Conservation (phyloP, 1,140 invertebrate species). For the Alviniconcha marisindica region DNA sequence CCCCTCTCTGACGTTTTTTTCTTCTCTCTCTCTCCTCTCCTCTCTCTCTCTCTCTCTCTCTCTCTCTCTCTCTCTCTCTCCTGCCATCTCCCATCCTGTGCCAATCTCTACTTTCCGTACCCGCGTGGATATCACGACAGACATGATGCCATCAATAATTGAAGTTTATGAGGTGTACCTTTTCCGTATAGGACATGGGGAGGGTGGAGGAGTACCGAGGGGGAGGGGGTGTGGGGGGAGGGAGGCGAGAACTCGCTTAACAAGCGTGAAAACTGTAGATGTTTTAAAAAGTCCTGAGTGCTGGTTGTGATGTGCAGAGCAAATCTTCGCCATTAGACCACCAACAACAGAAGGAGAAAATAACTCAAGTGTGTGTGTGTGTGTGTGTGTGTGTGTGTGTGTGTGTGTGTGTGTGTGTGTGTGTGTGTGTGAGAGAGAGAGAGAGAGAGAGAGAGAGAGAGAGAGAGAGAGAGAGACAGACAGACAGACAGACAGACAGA, state of each 20-base stretch:
- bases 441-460: slow-evolving; percentile 10
- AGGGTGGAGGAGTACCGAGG: too few species aligned
- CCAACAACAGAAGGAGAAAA: too few species aligned
- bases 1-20: background rate
- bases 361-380: background rate
- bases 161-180: too few species aligned
- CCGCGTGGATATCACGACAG: too few species aligned
- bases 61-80: background rate
- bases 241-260: background rate
- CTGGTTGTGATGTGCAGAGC: too few species aligned
- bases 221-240: background rate
- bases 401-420: background rate
- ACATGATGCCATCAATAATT: too few species aligned
- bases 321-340: too few species aligned
- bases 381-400: background rate
- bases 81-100: background rate
- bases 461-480: slow-evolving; percentile 26
- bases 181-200: too few species aligned
- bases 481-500: slow-evolving; percentile 11
- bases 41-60: background rate
- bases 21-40: background rate
- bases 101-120: background rate
- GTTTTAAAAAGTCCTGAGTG: too few species aligned
- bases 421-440: slow-evolving; percentile 3
- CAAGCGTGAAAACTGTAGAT: too few species aligned